Percentiles rank a stretch among this genome's conserved stretches.
Conservation (phyloP, 2,113 vertebrate species). For the Agelaius phoeniceus region DNA sequence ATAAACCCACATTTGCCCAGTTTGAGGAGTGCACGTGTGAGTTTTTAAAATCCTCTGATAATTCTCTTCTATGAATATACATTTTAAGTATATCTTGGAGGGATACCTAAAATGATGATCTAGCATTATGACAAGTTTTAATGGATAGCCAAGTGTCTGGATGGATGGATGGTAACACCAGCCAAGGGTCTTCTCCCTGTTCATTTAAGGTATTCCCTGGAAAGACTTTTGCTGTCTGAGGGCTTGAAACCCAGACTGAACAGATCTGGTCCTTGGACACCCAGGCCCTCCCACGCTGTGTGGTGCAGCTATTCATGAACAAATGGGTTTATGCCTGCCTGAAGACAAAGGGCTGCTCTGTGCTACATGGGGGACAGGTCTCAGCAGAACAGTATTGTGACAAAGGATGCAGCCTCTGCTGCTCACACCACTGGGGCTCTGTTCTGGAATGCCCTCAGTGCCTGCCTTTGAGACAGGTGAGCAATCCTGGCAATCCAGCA, state of each 20-base stretch:
- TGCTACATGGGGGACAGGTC: neutral
- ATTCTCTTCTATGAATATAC: neutral
- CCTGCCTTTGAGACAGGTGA: neutral
- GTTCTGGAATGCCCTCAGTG: neutral
- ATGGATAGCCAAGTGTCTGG: accelerated
- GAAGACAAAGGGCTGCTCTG: neutral
- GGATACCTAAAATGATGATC: neutral
- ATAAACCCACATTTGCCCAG: neutral
- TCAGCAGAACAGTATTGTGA: accelerated
- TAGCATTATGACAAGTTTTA: neutral
- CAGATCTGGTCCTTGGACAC: neutral
- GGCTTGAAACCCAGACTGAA: neutral
- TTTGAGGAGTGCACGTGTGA: neutral
- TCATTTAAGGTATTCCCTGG: neutral
- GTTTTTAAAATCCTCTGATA: neutral
- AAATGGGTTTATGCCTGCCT: neutral
- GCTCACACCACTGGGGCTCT: accelerated
- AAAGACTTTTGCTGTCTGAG: neutral
- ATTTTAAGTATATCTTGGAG: neutral
- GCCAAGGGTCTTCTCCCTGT: neutral
- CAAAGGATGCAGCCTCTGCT: neutral
- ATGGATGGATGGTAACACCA: neutral
- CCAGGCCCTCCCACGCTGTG: neutral
- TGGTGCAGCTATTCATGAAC: neutral
- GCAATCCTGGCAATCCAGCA: neutral